Conservation (phyloP, 2,113 vertebrate species). For the Zosterops japonicus region DNA sequence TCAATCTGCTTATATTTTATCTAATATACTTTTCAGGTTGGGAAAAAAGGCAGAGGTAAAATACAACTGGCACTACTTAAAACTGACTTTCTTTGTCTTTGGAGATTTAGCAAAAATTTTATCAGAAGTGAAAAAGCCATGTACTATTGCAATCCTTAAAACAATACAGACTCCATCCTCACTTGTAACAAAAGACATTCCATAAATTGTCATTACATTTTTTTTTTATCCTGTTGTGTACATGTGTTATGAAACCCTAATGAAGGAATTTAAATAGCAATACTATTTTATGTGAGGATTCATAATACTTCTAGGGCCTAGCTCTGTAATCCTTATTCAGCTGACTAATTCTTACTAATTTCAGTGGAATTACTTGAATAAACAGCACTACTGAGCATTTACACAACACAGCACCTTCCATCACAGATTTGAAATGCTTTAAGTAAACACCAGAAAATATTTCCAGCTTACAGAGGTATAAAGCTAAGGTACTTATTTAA, state of each 20-base stretch:
- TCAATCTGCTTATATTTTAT: not conserved
- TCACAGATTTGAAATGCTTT: not conserved
- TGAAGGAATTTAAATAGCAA: slow-evolving; percentile 31
- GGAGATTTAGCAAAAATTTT: not conserved
- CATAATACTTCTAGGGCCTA: not conserved
- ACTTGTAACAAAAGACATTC: not conserved
- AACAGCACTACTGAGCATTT: slow-evolving; percentile 18
- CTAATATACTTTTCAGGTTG: not conserved
- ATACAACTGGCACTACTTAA: not conserved
- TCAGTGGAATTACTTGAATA: slow-evolving; percentile 55
- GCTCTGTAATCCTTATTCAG: slow-evolving; percentile 32
- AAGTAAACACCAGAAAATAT: slow-evolving; percentile 21
- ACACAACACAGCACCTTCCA: not conserved
- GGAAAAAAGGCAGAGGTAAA: not conserved
- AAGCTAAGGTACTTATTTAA: not conserved
- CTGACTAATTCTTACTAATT: slow-evolving; percentile 60
- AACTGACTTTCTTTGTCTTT: not conserved
- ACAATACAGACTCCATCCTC: not conserved
- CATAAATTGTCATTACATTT: not conserved
- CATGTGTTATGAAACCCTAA: slow-evolving; percentile 16
- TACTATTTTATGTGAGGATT: not conserved
- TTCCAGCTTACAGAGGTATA: not conserved
- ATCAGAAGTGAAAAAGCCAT: not conserved
- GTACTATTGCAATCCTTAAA: not conserved
- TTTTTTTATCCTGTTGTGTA: slow-evolving; percentile 25